phyloP scores from a whole-genome alignment of 1,140 invertebrate species.

The Chymomyza costata region DNA sequence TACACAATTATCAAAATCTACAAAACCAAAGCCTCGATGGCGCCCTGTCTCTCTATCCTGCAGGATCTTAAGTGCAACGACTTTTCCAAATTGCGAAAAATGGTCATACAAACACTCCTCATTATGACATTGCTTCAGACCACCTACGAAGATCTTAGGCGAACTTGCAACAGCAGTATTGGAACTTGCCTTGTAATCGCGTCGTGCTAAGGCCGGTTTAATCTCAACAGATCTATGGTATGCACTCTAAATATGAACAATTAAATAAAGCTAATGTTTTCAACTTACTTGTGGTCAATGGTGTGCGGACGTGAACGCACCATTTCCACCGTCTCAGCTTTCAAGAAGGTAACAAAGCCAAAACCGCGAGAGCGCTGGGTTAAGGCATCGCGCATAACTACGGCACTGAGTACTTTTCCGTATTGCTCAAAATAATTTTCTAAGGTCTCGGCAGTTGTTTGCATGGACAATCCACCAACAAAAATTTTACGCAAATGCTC shows the following conservation, averaged over 20 bases:
- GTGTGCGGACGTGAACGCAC: slow-evolving; percentile 41
- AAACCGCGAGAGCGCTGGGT: slow-evolving; percentile 55
- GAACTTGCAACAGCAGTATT: slow-evolving; percentile 85
- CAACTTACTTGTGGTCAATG: slow-evolving; percentile 74
- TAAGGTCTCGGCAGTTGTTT: slow-evolving; percentile 33
- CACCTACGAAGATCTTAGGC: slow-evolving; percentile 95
- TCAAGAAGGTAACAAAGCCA: slow-evolving; percentile 48
- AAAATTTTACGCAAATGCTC: slow-evolving; percentile 65
- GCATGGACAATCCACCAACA: slow-evolving; percentile 42
- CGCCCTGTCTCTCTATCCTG: slow-evolving; percentile 93
- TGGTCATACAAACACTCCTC: slow-evolving; percentile 89
- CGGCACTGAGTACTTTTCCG: slow-evolving; percentile 41
- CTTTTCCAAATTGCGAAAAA: slow-evolving; percentile 89
- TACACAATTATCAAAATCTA: slow-evolving; percentile 93
- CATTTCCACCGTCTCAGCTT: slow-evolving; percentile 38
- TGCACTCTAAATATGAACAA: too few relatives aligned
- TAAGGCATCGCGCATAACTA: slow-evolving; percentile 54
- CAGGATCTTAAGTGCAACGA: slow-evolving; percentile 89
- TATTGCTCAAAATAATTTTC: slow-evolving; percentile 41
- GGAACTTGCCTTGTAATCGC: slow-evolving; percentile 91
- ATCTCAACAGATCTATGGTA: slow-evolving; percentile 93
- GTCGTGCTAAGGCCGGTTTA: slow-evolving; percentile 95
- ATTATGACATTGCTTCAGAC: slow-evolving; percentile 91
- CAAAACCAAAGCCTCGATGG: slow-evolving; percentile 94
- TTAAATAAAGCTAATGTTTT: background rate